Evolutionary conservation across 1,140 invertebrate species (phyloP).

Genomic region (Drosophila paulistorum): DNA sequence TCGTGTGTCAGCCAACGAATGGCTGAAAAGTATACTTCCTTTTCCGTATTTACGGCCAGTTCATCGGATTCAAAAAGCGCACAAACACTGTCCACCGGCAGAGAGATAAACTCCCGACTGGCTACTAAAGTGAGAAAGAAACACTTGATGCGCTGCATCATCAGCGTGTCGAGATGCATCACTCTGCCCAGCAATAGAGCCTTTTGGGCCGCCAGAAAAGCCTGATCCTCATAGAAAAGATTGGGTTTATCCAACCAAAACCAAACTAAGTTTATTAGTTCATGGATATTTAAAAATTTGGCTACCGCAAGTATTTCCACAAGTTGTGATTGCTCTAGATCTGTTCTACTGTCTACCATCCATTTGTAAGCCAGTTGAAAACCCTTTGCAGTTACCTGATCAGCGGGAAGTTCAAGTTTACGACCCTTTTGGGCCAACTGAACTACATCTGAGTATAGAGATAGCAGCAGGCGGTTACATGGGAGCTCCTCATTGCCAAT

Average conservation of each 20-base stretch:
- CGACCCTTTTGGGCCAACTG: background rate
- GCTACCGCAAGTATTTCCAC: constrained; percentile 19
- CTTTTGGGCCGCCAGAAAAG: constrained; percentile 26
- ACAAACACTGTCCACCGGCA: constrained; percentile 7
- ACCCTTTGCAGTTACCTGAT: constrained; percentile 13
- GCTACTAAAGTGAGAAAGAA: constrained; percentile 50
- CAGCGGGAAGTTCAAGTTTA: constrained; percentile 27
- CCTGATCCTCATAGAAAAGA: constrained; percentile 30
- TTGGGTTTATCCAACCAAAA: constrained; percentile 17
- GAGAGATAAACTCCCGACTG: constrained; percentile 26
- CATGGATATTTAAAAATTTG: constrained; percentile 13
- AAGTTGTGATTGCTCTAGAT: constrained; percentile 24
- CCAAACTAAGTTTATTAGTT: constrained; percentile 33
- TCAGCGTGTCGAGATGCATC: constrained; percentile 21
- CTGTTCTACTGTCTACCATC: constrained; percentile 8
- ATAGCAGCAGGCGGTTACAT: constrained; percentile 37
- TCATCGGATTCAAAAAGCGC: constrained; percentile 34
- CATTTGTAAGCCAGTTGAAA: constrained; percentile 22
- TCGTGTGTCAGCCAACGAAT: constrained; percentile 51
- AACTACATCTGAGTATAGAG: constrained; percentile 17
- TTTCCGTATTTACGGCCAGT: constrained; percentile 43
- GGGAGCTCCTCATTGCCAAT: constrained; percentile 20
- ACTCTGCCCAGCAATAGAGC: background rate
- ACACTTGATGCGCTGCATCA: constrained; percentile 31
- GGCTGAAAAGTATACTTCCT: constrained; percentile 48